Conservation (phyloP, 2,113 vertebrate genomes). For the Rhegmatorhina hoffmannsi region DNA sequence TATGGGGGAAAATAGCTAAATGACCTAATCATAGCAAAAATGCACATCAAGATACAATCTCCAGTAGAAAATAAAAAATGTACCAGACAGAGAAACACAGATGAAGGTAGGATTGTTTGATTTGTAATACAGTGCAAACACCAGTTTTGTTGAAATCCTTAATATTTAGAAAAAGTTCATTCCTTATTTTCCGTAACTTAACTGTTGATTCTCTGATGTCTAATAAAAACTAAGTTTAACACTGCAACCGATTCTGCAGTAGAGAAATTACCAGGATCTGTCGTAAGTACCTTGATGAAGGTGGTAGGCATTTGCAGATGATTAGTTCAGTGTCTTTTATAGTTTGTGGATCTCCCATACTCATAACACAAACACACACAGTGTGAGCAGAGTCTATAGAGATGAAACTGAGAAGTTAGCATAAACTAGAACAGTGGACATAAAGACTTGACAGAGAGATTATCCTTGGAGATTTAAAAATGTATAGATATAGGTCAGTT, state of each 20-base stretch:
- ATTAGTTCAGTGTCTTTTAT: not conserved
- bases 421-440: not conserved
- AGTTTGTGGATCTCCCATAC: not conserved
- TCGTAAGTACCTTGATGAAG: not conserved
- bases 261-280: not conserved
- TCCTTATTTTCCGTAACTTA: not conserved
- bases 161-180: not conserved
- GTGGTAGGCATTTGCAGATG: not conserved
- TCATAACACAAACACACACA: rapidly evolving
- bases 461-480: not conserved
- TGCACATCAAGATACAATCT: not conserved
- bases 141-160: not conserved
- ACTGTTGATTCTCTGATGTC: not conserved
- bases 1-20: not conserved
- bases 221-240: not conserved
- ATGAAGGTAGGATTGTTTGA: not conserved
- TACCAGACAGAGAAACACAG: not conserved
- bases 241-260: not conserved
- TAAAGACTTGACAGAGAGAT: not conserved
- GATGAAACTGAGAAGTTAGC: not conserved
- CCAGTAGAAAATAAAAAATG: not conserved
- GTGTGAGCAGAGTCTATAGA: not conserved
- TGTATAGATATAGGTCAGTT: not conserved
- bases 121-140: not conserved
- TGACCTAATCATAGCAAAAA: not conserved